Conservation (phyloP, 2,113 vertebrate species). For the Falco punctatus region DNA sequence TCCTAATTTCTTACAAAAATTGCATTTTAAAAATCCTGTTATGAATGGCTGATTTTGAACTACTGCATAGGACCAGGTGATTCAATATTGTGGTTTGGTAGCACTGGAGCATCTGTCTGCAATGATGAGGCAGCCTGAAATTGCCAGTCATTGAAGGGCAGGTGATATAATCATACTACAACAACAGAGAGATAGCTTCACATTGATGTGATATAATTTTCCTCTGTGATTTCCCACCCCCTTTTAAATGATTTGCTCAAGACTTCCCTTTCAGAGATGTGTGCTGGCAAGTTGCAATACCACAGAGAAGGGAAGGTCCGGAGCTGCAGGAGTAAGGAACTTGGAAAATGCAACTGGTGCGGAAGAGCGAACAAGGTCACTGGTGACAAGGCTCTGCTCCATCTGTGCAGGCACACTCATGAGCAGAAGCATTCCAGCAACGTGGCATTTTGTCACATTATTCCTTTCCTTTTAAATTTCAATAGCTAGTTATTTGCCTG, state of each 20-base stretch:
- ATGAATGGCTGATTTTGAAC: not conserved
- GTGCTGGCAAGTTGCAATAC: slow-evolving; percentile 22
- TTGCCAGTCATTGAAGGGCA: not conserved
- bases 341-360: slow-evolving; percentile 64
- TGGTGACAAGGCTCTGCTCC: slow-evolving; percentile 61
- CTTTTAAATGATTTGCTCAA: not conserved
- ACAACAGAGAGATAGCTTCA: not conserved
- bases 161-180: not conserved
- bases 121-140: not conserved
- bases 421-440: slow-evolving; percentile 56
- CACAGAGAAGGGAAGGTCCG: slow-evolving; percentile 29
- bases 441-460: slow-evolving; percentile 15
- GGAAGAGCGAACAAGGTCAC: slow-evolving; percentile 67
- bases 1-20: not conserved
- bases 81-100: not conserved
- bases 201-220: not conserved
- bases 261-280: slow-evolving; percentile 23
- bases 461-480: slow-evolving; percentile 13
- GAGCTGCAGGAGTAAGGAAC: slow-evolving; percentile 45
- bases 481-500: slow-evolving; percentile 39
- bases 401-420: slow-evolving; percentile 52
- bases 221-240: not conserved
- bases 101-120: not conserved
- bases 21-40: not conserved
- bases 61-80: not conserved